Conservation (phyloP, 2,888 invertebrate species). For the Arge pagana region DNA sequence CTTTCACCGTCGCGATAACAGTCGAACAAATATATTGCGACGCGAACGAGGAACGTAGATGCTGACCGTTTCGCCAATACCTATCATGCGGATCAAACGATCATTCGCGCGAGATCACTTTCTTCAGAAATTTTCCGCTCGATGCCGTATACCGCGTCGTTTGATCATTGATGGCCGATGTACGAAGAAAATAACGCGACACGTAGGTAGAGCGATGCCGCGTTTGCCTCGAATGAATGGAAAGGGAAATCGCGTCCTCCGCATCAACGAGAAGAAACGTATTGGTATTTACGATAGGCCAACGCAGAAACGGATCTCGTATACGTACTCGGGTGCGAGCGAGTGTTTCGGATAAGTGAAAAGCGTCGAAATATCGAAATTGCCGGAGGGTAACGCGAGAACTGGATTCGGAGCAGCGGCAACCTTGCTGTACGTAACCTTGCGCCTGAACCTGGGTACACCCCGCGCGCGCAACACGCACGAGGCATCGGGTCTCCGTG, state of each 20-base stretch:
- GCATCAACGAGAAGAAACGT: too few relatives aligned
- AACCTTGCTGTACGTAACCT: conserved; percentile 54
- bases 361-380: conserved; percentile 14
- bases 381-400: conserved; percentile 18
- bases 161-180: too few relatives aligned
- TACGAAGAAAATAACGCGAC: too few relatives aligned
- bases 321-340: neutral
- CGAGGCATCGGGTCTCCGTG: conserved; percentile 3
- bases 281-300: too few relatives aligned
- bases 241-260: neutral
- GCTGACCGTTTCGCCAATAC: too few relatives aligned
- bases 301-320: conserved; percentile 2
- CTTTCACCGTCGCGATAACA: conserved; percentile 31
- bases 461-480: conserved; percentile 23
- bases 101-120: neutral
- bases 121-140: too few relatives aligned
- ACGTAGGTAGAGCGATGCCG: too few relatives aligned
- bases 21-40: conserved; percentile 24
- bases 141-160: too few relatives aligned
- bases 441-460: conserved; percentile 49
- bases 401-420: conserved; percentile 39
- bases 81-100: too few relatives aligned
- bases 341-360: neutral
- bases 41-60: too few relatives aligned
- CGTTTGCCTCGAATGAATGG: neutral